Conservation (phyloP, 2,888 invertebrate genomes). For the Diloba caeruleocephala region DNA sequence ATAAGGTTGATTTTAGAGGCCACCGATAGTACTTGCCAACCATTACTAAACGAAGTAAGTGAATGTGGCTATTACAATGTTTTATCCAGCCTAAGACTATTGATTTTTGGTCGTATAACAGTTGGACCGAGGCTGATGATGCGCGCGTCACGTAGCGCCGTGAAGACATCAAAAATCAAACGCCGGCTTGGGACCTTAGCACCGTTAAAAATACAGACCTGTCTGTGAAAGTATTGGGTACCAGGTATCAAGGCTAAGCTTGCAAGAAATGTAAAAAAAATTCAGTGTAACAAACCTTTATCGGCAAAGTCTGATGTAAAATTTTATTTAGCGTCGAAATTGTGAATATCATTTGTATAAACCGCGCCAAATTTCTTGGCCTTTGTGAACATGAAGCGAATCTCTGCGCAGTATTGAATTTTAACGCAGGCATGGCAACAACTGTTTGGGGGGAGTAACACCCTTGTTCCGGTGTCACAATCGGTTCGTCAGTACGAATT, state of each 20-base stretch:
- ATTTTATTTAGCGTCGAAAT: conserved; percentile 11
- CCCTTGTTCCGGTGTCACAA: too few species aligned
- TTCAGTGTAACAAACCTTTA: conserved; percentile 10
- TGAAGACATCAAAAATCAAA: neutral
- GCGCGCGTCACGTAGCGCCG: neutral
- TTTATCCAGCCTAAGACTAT: too few species aligned
- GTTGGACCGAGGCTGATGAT: neutral
- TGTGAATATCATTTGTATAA: conserved; percentile 6
- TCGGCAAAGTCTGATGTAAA: conserved; percentile 32
- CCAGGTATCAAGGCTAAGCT: neutral
- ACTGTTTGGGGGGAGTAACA: too few species aligned
- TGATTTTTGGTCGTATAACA: neutral
- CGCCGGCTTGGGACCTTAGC: neutral
- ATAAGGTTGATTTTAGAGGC: too few species aligned
- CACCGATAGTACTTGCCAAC: too few species aligned
- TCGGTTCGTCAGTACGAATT: too few species aligned
- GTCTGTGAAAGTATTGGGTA: neutral
- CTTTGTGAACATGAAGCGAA: too few species aligned
- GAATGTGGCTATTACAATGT: too few species aligned
- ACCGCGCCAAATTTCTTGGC: too few species aligned
- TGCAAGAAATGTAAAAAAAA: conserved; percentile 19
- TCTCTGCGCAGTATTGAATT: too few species aligned
- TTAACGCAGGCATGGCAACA: too few species aligned
- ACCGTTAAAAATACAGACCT: neutral
- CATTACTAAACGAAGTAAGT: too few species aligned